These are phyloP conservation scores for Poicephalus gulielmi DNA, from an alignment of 2,113 vertebrate species.

Conservation along the genomic window DNA sequence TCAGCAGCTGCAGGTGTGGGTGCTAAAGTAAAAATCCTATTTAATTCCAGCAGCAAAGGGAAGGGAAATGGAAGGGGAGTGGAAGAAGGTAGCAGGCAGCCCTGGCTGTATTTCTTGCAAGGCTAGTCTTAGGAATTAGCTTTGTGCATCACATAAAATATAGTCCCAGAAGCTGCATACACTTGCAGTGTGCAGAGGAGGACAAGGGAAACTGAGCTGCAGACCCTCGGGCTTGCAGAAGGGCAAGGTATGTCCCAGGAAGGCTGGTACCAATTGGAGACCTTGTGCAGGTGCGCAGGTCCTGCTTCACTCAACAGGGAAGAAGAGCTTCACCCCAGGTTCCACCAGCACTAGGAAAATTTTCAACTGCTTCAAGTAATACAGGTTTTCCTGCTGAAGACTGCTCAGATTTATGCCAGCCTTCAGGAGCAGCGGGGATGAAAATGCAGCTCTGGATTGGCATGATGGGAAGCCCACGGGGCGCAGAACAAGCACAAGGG, in stretches of 20 bases:
- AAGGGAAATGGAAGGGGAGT: not conserved
- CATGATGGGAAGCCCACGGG: not conserved
- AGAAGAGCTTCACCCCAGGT: not conserved
- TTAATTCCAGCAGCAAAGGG: constrained; percentile 31
- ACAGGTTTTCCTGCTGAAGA: not conserved
- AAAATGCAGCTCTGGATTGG: constrained; percentile 32
- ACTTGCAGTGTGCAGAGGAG: not conserved
- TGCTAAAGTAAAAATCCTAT: constrained; percentile 53
- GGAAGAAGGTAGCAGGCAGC: not conserved
- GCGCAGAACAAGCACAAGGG: not conserved
- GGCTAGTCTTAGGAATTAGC: not conserved
- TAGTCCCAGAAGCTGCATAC: not conserved
- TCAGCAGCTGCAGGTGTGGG: constrained; percentile 59
- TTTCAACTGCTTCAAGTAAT: not conserved
- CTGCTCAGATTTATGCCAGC: constrained; percentile 21
- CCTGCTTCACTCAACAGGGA: not conserved
- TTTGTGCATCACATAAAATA: not conserved
- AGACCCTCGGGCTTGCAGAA: not conserved
- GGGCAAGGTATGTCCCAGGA: not conserved
- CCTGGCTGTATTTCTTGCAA: not conserved
- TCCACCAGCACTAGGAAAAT: not conserved
- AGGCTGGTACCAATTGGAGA: not conserved
- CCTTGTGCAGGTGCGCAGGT: not conserved
- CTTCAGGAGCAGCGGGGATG: constrained; percentile 24
- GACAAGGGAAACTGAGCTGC: not conserved